Percentiles rank a stretch among this genome's conserved stretches.
These are phyloP conservation scores for Apotomis betuletana DNA, from an alignment of 2,888 invertebrate species.

Conservation along the genomic window DNA sequence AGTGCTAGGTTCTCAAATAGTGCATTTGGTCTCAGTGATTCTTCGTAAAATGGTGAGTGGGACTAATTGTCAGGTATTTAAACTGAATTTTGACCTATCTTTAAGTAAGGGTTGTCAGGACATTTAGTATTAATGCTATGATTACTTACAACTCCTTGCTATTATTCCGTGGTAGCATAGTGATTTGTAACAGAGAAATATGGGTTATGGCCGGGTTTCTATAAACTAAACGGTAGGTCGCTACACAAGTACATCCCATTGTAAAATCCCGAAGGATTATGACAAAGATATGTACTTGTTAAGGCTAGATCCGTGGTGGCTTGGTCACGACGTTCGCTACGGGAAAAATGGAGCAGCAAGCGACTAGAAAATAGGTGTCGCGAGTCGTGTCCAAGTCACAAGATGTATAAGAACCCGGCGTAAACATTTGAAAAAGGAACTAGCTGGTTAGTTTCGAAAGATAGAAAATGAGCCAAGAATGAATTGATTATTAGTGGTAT, in stretches of 20 bases:
- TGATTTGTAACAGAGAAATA: slow-evolving; percentile 53
- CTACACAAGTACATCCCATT: slow-evolving; percentile 6
- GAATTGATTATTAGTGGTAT: not conserved
- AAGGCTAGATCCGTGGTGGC: slow-evolving; percentile 1
- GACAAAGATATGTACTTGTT: slow-evolving; percentile 10
- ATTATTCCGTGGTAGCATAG: slow-evolving; percentile 72
- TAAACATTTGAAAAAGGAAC: slow-evolving; percentile 3
- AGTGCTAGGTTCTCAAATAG: slow-evolving; percentile 41
- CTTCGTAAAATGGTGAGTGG: slow-evolving; percentile 37
- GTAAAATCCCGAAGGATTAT: not conserved
- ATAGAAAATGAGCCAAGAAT: not conserved
- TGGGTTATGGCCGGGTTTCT: slow-evolving; percentile 43
- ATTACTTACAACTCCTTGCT: slow-evolving; percentile 83
- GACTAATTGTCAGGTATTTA: slow-evolving; percentile 25
- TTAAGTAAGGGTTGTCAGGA: slow-evolving; percentile 18
- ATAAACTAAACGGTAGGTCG: slow-evolving; percentile 12
- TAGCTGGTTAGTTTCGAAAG: slow-evolving; percentile 4
- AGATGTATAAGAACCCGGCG: slow-evolving; percentile 27
- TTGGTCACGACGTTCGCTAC: slow-evolving; percentile 11
- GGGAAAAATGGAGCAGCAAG: not conserved
- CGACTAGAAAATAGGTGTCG: not conserved
- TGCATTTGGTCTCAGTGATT: slow-evolving; percentile 37
- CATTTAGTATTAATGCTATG: slow-evolving; percentile 37
- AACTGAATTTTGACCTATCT: slow-evolving; percentile 29
- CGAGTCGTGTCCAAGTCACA: slow-evolving; percentile 9